Evolutionary conservation across 1,140 invertebrate genomes (phyloP).

Genomic region (Atta texana): DNA sequence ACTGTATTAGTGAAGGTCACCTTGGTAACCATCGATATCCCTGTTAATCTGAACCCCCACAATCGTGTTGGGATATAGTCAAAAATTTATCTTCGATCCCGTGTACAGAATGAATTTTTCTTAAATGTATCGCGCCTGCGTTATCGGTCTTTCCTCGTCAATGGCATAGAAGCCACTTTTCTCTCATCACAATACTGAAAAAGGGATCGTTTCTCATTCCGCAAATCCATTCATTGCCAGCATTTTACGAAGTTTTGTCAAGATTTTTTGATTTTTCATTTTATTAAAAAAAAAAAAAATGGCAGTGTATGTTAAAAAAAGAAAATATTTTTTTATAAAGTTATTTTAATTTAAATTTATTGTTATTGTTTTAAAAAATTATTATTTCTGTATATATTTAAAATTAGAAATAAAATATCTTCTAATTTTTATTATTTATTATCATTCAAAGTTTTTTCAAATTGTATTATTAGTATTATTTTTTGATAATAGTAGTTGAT

Average conservation of each 20-base stretch:
- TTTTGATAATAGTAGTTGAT: background rate
- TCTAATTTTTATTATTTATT: background rate
- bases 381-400: background rate
- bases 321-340: background rate
- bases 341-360: background rate
- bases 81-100: constrained; percentile 40
- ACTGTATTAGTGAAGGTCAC: constrained; percentile 57
- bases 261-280: background rate
- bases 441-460: background rate
- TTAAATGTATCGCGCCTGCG: constrained; percentile 48
- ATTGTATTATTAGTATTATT: background rate
- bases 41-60: too few species aligned
- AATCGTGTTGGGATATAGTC: too few species aligned
- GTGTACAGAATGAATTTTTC: constrained; percentile 29
- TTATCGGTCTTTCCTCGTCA: constrained; percentile 27
- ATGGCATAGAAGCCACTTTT: background rate
- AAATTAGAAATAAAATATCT: background rate
- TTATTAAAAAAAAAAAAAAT: background rate
- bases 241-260: background rate
- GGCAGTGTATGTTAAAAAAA: background rate
- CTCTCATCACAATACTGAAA: background rate
- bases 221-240: background rate
- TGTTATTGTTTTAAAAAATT: background rate
- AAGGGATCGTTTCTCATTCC: constrained; percentile 44
- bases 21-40: constrained; percentile 19